Evolutionary conservation across 1,140 invertebrate species (phyloP), one percentile per base, ranked within the genome.

Genomic region (Eufriesea mexicana): DNA sequence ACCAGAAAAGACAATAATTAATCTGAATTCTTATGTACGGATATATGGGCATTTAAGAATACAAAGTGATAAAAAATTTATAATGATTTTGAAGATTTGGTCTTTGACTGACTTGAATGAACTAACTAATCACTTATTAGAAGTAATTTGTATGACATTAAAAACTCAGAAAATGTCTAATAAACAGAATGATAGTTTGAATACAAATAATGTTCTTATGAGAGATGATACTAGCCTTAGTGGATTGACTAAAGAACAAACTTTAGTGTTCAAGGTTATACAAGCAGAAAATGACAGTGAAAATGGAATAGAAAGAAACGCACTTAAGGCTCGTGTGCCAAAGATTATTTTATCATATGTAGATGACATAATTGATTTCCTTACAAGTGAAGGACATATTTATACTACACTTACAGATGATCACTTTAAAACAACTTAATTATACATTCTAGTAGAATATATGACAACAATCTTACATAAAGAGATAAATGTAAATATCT

Each of bases 391-490:
- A 72, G 92, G 92, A 45, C 92, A 94, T 49, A 91, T 94, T 70
- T 94, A 94, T 76, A 93, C 92, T 0, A 92, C 93, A 2, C 86
- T 88, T 47, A 93, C 91, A 25, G 92, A 94, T 68, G 90, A 94
- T 84, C 89, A 90, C 66, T 93, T 92, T 68, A 93, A 92, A 86
- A 87, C 92, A n/a, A 93, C 92, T 55, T 93, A 89, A 92, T 78
- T 51, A 45, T 9, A 23, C 5, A 28, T 67, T 35, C 1, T 35
- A 35, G 35, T 2, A 35, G 4, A 35, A 35, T 35, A 1, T 35
- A 35, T 35, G 35, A 35, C 4, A 35, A 35, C 4, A 35, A 35
- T 35, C 35, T 35, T 35, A 35, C 35, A 35, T 35, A 35, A 35
- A 35, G 4, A 35, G 35, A 35, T 35, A 35, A 35, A 35, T 35